Base-by-base conservation (phyloP, 2,797 vertebrate genomes). In the Acanthis flammea region DNA sequence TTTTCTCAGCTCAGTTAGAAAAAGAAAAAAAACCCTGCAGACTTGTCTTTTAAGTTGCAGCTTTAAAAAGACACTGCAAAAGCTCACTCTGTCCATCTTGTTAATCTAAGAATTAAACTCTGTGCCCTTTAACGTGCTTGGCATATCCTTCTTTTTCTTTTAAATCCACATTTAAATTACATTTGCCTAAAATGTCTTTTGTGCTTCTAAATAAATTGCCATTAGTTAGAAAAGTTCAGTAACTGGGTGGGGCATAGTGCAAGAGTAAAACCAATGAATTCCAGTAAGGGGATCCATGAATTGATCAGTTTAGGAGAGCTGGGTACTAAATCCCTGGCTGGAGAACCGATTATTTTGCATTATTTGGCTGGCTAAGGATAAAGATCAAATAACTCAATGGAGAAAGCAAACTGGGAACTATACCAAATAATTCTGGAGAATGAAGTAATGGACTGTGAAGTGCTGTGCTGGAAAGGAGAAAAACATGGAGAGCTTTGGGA, bases 381-480 rank as follows among this genome's bases (percentile, higher is more conserved):
- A 67, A 74, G 82, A 95, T 91, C 79, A 82, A 95, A 94, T 79
- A 93, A 91, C 41, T 94, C 70, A 79, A 45, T 2, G 2, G 82
- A 88, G 58, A 93, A 91, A 89, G 78, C 75, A 91, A 91, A 62
- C 70, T 88, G 87, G 91, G 89, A 86, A 86, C 76, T 83, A 67
- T 8, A 79, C 54, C 90, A 93, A 94, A 73, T 81, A 88, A 88
- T 90, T 91, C 85, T 73, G 70, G 60, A 35, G 51, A 71, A 90
- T 75, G 33, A 83, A 74, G 44, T 76, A 94, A 93, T 72, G 62
- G 54, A 62, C 61, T 78, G 68, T 75, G 73, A 91, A 94, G 48
- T 50, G 61, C 44, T 90, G 47, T 73, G 37, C 37, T 90, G 30
- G 66, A 77, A 88, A 89, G 73, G 17, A 80, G 45, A 53, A 90